Conservation (phyloP, 2,888 invertebrate species). For the Ophioninae sp. region DNA sequence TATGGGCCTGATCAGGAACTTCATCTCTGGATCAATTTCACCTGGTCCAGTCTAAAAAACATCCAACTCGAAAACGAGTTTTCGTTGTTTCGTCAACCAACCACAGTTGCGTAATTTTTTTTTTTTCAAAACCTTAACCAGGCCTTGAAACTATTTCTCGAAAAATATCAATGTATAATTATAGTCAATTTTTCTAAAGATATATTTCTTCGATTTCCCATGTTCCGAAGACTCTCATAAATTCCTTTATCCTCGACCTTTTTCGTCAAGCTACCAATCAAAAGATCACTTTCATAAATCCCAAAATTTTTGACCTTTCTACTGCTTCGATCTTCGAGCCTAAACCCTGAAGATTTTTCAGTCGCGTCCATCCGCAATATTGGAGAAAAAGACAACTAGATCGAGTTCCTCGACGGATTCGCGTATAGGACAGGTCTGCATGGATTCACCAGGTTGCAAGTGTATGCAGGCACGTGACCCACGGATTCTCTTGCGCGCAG, state of each 20-base stretch:
- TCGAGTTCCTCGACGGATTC: constrained; percentile 4
- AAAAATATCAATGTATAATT: neutral
- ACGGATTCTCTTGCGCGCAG: constrained; percentile 41
- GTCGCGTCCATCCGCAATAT: neutral
- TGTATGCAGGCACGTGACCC: constrained; percentile 50
- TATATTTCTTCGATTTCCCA: neutral
- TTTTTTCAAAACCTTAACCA: neutral
- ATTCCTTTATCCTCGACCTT: neutral
- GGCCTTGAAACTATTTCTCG: neutral
- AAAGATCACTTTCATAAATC: neutral
- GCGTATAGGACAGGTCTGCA: neutral
- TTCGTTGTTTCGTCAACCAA: neutral
- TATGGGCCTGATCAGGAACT: neutral
- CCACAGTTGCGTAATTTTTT: neutral
- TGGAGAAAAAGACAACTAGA: constrained; percentile 2
- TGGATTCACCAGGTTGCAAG: constrained; percentile 44
- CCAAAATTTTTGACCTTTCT: neutral
- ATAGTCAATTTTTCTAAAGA: neutral
- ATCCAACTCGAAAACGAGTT: neutral
- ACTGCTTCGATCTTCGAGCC: neutral
- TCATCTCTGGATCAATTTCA: neutral
- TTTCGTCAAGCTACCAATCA: neutral
- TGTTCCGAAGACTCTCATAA: neutral
- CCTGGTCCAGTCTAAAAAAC: neutral
- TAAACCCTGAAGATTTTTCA: neutral